Conservation (phyloP, 2,113 vertebrate species). For the Carettochelys insculpta region DNA sequence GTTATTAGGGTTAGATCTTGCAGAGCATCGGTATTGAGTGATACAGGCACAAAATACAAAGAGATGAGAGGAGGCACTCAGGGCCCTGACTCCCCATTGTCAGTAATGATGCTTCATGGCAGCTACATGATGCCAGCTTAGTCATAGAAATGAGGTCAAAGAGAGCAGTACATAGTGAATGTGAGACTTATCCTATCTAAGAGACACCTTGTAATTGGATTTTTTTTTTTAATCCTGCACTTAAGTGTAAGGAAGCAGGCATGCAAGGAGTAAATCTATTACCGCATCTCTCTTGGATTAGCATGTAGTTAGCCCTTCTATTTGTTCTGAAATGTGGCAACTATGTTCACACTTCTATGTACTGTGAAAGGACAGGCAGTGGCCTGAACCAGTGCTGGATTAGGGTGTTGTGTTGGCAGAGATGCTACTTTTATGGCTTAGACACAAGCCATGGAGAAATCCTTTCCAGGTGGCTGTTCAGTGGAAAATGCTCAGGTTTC, state of each 20-base stretch:
- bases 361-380: neutral
- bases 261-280: fast-evolving
- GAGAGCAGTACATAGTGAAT: neutral
- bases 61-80: neutral
- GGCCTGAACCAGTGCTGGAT: fast-evolving
- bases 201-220: neutral
- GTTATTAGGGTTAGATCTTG: neutral
- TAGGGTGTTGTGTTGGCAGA: neutral
- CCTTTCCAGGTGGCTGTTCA: neutral
- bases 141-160: neutral
- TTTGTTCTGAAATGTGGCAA: neutral
- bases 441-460: neutral
- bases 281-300: neutral
- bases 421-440: fast-evolving
- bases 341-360: neutral
- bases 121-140: neutral
- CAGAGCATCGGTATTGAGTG: neutral
- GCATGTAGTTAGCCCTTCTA: fast-evolving
- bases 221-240: neutral
- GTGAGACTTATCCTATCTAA: neutral
- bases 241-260: neutral
- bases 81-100: fast-evolving
- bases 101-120: neutral
- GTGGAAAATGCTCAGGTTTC: neutral
- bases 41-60: neutral